Base-by-base conservation (phyloP, 1,140 invertebrate genomes). In the Venustaconcha ellipsiformis region DNA sequence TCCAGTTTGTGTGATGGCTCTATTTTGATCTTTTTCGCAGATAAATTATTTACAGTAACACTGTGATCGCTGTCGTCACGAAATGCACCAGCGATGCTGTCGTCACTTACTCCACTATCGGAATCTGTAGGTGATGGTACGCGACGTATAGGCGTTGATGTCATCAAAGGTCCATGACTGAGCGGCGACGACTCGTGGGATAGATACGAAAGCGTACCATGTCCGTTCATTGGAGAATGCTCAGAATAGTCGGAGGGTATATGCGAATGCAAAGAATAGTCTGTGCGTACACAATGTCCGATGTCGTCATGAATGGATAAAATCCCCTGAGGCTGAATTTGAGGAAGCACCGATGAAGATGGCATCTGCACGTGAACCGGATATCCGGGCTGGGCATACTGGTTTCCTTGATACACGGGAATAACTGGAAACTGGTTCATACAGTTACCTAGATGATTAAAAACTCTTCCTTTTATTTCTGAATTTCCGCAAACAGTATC, bases 401-500 rank as follows among this genome's bases (percentile, higher is more conserved):
- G 37, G 37, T 37, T 37, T 13, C 75, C 75, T 57, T 77, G 75
- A 58, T 77, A 77, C 4, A 77, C 75, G 2, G 75, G 75, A 57
- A 77, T 77, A 15, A 77, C 75, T 6, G 75, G 75, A 77, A 77
- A 77, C 55, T 77, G 75, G 65, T 72, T 71, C 75, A 77, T 77
- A 30, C 75, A 72, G 65, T 72, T 77, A 12, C 72, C 78, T 6
- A 84, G 73, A 68, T 84, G 82, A 48, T 76, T 76, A 65, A 84
- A 55, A 14, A 85, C 74, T 18, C 79, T 74, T 3, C 67, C 70
- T n/a, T 78, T 70, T 12, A 83, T 67, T 37, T 84, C 83, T 13
- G 74, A 72, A 86, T 96, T 95, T 73, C 97, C 94, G 67, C 95
- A 94, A 87, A 95, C 94, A 63, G 94, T 93, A 26, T 95, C 94